Evolutionary conservation across 2,888 invertebrate species (phyloP).

Genomic region (Cheilosia pagana): DNA sequence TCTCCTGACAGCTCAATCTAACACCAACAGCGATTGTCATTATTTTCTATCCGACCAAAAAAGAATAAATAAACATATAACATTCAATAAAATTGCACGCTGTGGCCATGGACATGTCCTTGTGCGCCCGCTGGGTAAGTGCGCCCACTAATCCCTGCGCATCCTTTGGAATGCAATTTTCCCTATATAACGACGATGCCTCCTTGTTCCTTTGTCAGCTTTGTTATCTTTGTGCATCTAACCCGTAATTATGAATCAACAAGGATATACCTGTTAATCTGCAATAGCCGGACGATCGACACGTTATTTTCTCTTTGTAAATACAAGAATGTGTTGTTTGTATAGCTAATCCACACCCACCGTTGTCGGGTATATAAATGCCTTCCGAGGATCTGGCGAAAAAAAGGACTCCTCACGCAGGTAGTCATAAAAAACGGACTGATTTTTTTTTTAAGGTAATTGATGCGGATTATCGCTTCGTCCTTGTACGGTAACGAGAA

Average conservation of each 20-base stretch:
- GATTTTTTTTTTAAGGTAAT: not conserved
- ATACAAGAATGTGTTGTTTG: slow-evolving; percentile 15
- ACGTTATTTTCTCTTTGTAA: slow-evolving; percentile 26
- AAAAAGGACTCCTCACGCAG: not conserved
- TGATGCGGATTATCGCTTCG: not conserved
- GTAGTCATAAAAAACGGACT: slow-evolving; percentile 10
- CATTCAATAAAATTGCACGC: slow-evolving; percentile 38
- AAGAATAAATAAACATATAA: slow-evolving; percentile 29
- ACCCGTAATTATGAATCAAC: slow-evolving; percentile 68
- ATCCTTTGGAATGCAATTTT: slow-evolving; percentile 46
- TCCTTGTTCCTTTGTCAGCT: slow-evolving; percentile 2
- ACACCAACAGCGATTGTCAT: not conserved
- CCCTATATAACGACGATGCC: not conserved
- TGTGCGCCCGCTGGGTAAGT: slow-evolving; percentile 44
- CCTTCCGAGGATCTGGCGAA: not conserved
- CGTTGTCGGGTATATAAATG: slow-evolving; percentile 2
- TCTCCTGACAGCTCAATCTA: slow-evolving; percentile 50
- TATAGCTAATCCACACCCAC: slow-evolving; percentile 9
- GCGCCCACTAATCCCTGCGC: slow-evolving; percentile 67
- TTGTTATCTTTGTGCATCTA: slow-evolving; percentile 51
- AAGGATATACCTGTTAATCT: slow-evolving; percentile 58
- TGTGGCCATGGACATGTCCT: slow-evolving; percentile 20
- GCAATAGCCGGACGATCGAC: slow-evolving; percentile 37
- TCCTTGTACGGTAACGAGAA: not conserved
- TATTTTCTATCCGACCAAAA: not conserved